These are phyloP conservation scores for Platysteira castanea DNA, from an alignment of 2,113 vertebrate genomes.

Conservation along the genomic window DNA sequence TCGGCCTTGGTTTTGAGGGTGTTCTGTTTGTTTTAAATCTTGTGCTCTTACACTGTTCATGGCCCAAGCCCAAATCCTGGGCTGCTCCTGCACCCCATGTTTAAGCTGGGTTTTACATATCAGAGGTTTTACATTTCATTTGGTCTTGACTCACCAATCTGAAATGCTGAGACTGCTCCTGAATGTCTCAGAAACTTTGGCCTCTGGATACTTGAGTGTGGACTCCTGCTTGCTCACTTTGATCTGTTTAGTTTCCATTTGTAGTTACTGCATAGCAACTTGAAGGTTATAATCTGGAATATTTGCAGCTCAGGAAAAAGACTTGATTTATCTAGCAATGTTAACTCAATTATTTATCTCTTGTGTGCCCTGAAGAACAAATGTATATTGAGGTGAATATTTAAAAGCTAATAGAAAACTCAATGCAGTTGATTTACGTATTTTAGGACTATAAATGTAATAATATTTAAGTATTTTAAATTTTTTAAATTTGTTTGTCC, in stretches of 20 bases:
- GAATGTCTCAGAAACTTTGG: neutral
- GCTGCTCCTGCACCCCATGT: neutral
- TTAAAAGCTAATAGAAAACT: constrained; percentile 38
- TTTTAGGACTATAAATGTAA: constrained; percentile 24
- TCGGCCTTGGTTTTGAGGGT: neutral
- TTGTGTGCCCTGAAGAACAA: constrained; percentile 32
- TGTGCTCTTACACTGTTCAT: neutral
- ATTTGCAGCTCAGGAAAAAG: constrained; percentile 34
- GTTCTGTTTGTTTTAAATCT: neutral
- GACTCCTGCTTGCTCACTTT: neutral
- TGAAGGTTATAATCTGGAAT: neutral
- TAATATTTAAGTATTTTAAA: constrained; percentile 40
- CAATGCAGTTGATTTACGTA: neutral
- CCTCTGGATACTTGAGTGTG: neutral
- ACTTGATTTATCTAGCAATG: neutral
- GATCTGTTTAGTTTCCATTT: neutral
- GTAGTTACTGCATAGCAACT: neutral
- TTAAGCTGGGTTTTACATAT: neutral
- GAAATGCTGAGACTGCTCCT: neutral
- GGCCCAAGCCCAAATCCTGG: neutral
- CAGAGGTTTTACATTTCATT: neutral
- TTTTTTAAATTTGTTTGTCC: neutral
- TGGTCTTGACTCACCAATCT: neutral
- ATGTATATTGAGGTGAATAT: constrained; percentile 35
- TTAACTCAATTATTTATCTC: constrained; percentile 24